These are phyloP conservation scores for Xylota sylvarum DNA, from an alignment of 2,888 invertebrate species.

Conservation along the genomic window DNA sequence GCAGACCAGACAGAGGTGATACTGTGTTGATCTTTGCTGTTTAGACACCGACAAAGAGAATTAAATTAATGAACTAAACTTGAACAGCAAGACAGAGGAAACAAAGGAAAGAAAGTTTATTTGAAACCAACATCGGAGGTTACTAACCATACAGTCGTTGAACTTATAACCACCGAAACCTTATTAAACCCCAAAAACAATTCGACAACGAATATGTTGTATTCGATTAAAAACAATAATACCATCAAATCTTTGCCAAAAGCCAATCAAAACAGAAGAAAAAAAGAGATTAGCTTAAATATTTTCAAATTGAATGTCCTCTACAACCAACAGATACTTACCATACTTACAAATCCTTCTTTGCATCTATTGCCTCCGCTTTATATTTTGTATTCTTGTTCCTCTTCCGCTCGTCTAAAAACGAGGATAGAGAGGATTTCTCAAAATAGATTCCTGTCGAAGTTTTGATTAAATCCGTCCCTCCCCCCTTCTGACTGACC, in stretches of 20 bases:
- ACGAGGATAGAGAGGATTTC: conserved; percentile 4
- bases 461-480: conserved; percentile 45
- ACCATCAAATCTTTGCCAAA: not conserved
- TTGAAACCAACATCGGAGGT: not conserved
- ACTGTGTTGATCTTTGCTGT: not conserved
- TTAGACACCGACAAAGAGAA: not conserved
- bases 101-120: not conserved
- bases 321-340: not conserved
- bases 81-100: not conserved
- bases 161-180: not conserved
- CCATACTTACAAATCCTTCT: too few species aligned
- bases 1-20: not conserved
- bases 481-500: not conserved
- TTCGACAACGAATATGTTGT: not conserved
- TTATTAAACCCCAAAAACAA: too few species aligned
- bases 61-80: not conserved
- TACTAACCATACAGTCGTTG: not conserved
- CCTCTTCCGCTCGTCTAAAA: not conserved
- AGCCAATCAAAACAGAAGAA: not conserved
- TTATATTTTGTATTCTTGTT: not conserved
- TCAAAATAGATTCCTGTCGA: conserved; percentile 41
- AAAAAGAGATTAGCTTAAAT: conserved; percentile 1
- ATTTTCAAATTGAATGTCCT: conserved; percentile 6
- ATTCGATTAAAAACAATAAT: conserved; percentile 4
- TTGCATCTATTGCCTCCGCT: not conserved